These are phyloP conservation scores for Prochilodus magdalenae DNA, from an alignment of 2,113 vertebrate species.

Conservation along the genomic window DNA sequence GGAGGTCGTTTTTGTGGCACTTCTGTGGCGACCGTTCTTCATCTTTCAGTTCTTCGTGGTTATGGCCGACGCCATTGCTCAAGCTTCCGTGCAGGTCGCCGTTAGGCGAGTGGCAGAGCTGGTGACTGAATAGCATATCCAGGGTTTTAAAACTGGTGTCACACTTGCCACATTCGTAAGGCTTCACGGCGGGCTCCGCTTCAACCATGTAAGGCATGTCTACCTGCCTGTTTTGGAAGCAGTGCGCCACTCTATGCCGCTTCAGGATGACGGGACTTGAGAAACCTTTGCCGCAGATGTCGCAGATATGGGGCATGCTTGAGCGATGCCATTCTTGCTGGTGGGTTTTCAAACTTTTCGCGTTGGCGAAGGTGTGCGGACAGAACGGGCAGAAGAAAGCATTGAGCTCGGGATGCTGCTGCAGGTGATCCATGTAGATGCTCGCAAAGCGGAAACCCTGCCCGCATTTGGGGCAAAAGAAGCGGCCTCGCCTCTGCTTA, in stretches of 20 bases:
- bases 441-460: constrained; percentile 73
- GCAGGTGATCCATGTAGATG: constrained; percentile 74
- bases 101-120: constrained; percentile 68
- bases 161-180: constrained; percentile 77
- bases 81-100: not conserved
- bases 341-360: constrained; percentile 50
- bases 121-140: constrained; percentile 75
- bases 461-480: constrained; percentile 72
- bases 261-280: constrained; percentile 45
- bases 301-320: constrained; percentile 53
- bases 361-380: constrained; percentile 46
- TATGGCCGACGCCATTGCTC: constrained; percentile 7
- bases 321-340: constrained; percentile 52
- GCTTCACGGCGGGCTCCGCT: constrained; percentile 53
- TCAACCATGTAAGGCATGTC: constrained; percentile 20
- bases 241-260: constrained; percentile 54
- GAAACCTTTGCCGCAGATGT: constrained; percentile 58
- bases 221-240: constrained; percentile 15
- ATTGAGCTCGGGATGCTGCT: constrained; percentile 71
- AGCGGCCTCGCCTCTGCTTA: constrained; percentile 72
- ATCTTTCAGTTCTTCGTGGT: constrained; percentile 17
- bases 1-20: not conserved
- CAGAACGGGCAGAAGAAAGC: constrained; percentile 52
- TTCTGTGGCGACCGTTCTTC: not conserved
- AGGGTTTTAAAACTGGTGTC: constrained; percentile 70